Evolutionary conservation across 1,140 invertebrate species (phyloP).

Genomic region (Drosophila eugracilis): DNA sequence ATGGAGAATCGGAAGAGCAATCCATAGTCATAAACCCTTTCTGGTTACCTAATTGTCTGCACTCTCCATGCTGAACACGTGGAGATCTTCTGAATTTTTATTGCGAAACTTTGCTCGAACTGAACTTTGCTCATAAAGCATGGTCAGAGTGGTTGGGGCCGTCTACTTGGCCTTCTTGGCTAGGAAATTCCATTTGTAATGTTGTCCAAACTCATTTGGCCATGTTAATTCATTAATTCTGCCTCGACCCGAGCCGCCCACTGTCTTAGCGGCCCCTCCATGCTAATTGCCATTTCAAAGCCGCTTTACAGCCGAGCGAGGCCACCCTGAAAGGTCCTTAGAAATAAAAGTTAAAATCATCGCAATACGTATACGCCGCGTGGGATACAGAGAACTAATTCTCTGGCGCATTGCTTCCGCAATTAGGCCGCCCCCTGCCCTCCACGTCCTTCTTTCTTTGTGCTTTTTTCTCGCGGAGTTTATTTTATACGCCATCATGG

Average conservation of each 20-base stretch:
- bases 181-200: constrained; percentile 54
- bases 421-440: constrained; percentile 64
- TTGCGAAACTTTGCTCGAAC: constrained; percentile 62
- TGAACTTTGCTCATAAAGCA: constrained; percentile 60
- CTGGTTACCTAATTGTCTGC: constrained; percentile 54
- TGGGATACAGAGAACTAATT: constrained; percentile 65
- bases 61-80: constrained; percentile 61
- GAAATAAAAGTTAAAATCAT: constrained; percentile 60
- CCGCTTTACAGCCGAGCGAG: constrained; percentile 53
- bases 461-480: constrained; percentile 25
- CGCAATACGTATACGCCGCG: constrained; percentile 37
- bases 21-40: not conserved
- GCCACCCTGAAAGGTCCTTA: not conserved
- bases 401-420: constrained; percentile 73
- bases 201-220: constrained; percentile 74
- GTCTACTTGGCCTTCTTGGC: constrained; percentile 8
- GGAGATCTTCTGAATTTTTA: constrained; percentile 54
- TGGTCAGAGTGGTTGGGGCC: too few relatives aligned
- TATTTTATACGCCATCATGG: constrained; percentile 48
- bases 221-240: constrained; percentile 83
- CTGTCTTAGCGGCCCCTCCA: constrained; percentile 41
- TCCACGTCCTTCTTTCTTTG: not conserved
- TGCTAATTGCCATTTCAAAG: constrained; percentile 78
- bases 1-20: constrained; percentile 12
- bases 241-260: constrained; percentile 49